Base-by-base conservation (phyloP, 1,140 invertebrate genomes). In the Bombus waltoni region DNA sequence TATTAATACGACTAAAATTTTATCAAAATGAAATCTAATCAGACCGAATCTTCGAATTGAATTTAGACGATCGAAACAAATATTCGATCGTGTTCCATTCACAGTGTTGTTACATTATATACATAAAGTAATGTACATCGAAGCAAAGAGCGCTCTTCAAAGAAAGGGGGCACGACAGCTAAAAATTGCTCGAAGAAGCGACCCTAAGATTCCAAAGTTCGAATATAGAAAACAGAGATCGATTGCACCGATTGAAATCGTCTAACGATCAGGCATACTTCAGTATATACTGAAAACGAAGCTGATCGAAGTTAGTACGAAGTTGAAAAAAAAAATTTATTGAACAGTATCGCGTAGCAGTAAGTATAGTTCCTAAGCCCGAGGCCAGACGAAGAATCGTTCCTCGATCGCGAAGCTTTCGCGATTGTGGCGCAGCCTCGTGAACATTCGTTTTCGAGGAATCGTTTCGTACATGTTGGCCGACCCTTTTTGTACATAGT, bases 361-460 rank as follows among this genome's bases (percentile, higher is more conserved):
- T 94, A 94, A 94, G 93, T 86, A 93, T 94, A 94, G 93, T 94
- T 94, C 93, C 93, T 94, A 94, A 93, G 91, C 86, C 91, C 89
- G 78, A 72, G 76, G 42, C 62, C 72, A 28, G 22, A 53, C 38
- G 76, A 35, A 62, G 28, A 40, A 70, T 35, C 72, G 68, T 76
- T 40, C 72, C 57, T 76, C 73, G 66, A 62, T 47, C 42, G 32
- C 25, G 40, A 42, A 28, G 1, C 11, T 42, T 32, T 10, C 47
- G 32, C 44, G 6, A 8, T 53, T 22, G 47, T 53, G 47, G 47
- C 18, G 2, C 47, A 66, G 13, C 3, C 65, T 66, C 32, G 65
- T 6, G 32, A 18, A 38, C 13, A 40, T 66, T 66, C 40, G 32
- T 66, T 22, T 28, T 74, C 71, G 82, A 75, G 75, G 87, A 72